Evolutionary conservation across 2,113 vertebrate genomes (phyloP).

Genomic region (Nycticryphes semicollaris): DNA sequence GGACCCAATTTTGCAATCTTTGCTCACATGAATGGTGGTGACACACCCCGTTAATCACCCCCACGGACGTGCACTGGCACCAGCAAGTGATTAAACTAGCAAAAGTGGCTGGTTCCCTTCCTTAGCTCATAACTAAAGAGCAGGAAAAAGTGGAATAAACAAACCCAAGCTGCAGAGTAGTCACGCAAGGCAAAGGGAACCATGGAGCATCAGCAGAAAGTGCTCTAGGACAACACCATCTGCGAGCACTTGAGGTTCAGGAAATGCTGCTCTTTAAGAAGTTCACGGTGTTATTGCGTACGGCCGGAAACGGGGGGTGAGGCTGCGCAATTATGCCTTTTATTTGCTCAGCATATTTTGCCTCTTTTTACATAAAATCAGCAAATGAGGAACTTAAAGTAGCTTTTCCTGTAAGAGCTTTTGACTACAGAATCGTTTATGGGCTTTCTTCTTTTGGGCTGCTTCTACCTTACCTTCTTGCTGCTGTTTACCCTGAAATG

Average conservation of each 20-base stretch:
- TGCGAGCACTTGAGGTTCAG: constrained; percentile 31
- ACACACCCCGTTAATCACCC: neutral
- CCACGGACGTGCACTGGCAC: neutral
- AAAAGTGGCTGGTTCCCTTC: constrained; percentile 5
- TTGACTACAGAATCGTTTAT: neutral
- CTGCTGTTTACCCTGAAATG: neutral
- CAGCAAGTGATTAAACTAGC: neutral
- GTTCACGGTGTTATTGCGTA: neutral
- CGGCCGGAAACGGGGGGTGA: constrained; percentile 20
- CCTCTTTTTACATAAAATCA: neutral
- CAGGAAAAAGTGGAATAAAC: constrained; percentile 55
- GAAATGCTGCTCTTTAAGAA: constrained; percentile 45
- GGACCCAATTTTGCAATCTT: neutral
- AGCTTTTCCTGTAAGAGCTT: neutral
- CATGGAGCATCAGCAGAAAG: constrained; percentile 53
- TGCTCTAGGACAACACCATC: constrained; percentile 33
- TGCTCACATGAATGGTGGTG: neutral
- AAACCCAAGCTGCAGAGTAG: neutral
- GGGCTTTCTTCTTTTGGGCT: neutral
- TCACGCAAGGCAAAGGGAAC: constrained; percentile 44
- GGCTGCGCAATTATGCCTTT: neutral
- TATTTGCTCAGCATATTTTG: constrained; percentile 48
- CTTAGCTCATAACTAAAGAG: neutral
- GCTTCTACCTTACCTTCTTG: neutral
- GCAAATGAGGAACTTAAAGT: constrained; percentile 23